Percentiles rank a stretch among this genome's conserved stretches.
phyloP scores from a whole-genome alignment of 2,888 invertebrate species.

The Palloptera scutellata region DNA sequence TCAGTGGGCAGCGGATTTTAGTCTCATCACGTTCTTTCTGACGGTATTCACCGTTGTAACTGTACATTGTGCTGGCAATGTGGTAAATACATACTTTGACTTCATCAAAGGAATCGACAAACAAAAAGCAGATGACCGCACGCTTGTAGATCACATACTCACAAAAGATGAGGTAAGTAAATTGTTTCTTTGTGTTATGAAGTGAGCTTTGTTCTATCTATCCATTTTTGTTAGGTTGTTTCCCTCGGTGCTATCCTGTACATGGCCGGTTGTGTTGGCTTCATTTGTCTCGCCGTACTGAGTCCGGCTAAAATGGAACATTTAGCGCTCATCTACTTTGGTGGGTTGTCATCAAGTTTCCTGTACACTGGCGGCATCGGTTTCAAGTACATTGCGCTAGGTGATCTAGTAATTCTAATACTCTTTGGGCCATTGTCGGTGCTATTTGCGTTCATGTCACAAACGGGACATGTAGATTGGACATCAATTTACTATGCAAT shows the following conservation, averaged over 20 bases:
- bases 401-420: conserved; percentile 89
- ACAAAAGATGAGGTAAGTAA: conserved; percentile 72
- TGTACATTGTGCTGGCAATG: conserved; percentile 95
- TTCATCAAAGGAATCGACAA: conserved; percentile 94
- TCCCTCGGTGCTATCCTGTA: conserved; percentile 90
- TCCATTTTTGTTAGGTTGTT: conserved; percentile 72
- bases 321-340: conserved; percentile 92
- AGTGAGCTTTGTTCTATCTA: background rate
- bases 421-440: conserved; percentile 95
- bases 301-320: conserved; percentile 96
- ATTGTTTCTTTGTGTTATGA: background rate
- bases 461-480: conserved; percentile 91
- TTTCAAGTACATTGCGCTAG: conserved; percentile 93
- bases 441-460: conserved; percentile 90
- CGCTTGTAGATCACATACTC: conserved; percentile 91
- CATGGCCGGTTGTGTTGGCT: conserved; percentile 84
- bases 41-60: conserved; percentile 87
- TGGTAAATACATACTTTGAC: conserved; percentile 96
- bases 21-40: conserved; percentile 78
- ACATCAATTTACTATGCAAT: conserved; percentile 92
- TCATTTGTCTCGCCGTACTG: conserved; percentile 76
- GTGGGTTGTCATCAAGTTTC: conserved; percentile 93
- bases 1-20: conserved; percentile 78
- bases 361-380: conserved; percentile 97
- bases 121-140: conserved; percentile 91